These are phyloP conservation scores for Anodontia alba DNA, from an alignment of 2,888 invertebrate genomes.

Conservation along the genomic window DNA sequence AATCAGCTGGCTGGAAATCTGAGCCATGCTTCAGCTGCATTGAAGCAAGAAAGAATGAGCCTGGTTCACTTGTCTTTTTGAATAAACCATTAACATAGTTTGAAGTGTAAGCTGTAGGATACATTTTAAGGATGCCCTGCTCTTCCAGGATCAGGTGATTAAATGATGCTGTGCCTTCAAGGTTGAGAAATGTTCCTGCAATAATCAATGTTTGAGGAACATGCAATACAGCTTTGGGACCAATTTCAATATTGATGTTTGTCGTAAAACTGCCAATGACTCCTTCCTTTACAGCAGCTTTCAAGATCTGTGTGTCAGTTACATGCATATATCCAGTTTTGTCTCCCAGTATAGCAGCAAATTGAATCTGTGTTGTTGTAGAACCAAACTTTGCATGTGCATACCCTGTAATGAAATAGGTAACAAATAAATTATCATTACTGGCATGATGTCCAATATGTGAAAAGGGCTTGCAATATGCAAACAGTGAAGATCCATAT, in stretches of 20 bases:
- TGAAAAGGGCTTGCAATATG: too few species aligned
- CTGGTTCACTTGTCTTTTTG: conserved; percentile 53
- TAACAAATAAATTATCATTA: too few species aligned
- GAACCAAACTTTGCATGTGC: conserved; percentile 62
- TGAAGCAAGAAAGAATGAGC: conserved; percentile 63
- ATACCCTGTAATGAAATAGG: conserved; percentile 62
- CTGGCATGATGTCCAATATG: too few species aligned
- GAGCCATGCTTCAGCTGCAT: conserved; percentile 69
- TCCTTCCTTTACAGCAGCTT: conserved; percentile 71
- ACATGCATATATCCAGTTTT: conserved; percentile 68
- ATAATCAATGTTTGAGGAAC: conserved; percentile 70
- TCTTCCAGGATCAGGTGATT: conserved; percentile 69
- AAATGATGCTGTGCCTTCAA: conserved; percentile 72
- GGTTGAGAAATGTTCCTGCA: conserved; percentile 63
- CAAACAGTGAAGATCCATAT: too few species aligned
- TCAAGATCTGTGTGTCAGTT: conserved; percentile 60
- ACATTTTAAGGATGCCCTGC: conserved; percentile 60
- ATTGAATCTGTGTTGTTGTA: conserved; percentile 46
- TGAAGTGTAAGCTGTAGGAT: conserved; percentile 67
- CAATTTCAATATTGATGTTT: conserved; percentile 68
- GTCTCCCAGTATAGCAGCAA: conserved; percentile 68
- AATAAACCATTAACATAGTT: conserved; percentile 64
- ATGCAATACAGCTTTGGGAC: conserved; percentile 65
- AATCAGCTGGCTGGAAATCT: conserved; percentile 60
- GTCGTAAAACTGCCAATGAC: conserved; percentile 57